These are phyloP conservation scores for Theocolax elegans DNA, from an alignment of 1,140 invertebrate species.

Conservation along the genomic window DNA sequence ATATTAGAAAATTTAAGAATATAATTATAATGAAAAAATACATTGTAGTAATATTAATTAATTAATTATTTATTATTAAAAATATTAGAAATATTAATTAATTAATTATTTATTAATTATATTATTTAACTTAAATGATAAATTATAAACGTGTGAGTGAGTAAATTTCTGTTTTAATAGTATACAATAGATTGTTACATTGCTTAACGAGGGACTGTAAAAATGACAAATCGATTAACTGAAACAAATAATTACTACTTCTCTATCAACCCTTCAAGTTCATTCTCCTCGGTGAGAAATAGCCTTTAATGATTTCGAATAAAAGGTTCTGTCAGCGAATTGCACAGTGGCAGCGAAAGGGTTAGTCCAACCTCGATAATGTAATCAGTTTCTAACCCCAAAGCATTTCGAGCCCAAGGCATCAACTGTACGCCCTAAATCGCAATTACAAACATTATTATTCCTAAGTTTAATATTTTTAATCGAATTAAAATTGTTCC, in stretches of 20 bases:
- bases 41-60: too few species aligned
- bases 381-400: slow-evolving; percentile 53
- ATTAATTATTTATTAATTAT: too few species aligned
- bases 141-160: too few species aligned
- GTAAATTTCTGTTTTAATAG: background rate
- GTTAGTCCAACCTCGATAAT: slow-evolving; percentile 47
- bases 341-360: slow-evolving; percentile 43
- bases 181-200: background rate
- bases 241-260: slow-evolving; percentile 17
- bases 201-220: background rate
- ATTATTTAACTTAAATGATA: too few species aligned
- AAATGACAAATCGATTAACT: slow-evolving; percentile 26
- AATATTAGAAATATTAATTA: too few species aligned
- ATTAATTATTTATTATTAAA: too few species aligned
- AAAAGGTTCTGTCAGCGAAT: slow-evolving; percentile 43
- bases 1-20: too few species aligned
- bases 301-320: slow-evolving; percentile 51
- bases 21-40: too few species aligned
- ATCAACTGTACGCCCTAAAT: background rate
- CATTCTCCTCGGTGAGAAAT: slow-evolving; percentile 47
- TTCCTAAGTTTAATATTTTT: too few species aligned
- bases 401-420: background rate
- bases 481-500: too few species aligned
- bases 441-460: slow-evolving; percentile 1
- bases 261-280: slow-evolving; percentile 34